Base-by-base conservation (phyloP, 1,140 invertebrate genomes). In the Vanessa atalanta region DNA sequence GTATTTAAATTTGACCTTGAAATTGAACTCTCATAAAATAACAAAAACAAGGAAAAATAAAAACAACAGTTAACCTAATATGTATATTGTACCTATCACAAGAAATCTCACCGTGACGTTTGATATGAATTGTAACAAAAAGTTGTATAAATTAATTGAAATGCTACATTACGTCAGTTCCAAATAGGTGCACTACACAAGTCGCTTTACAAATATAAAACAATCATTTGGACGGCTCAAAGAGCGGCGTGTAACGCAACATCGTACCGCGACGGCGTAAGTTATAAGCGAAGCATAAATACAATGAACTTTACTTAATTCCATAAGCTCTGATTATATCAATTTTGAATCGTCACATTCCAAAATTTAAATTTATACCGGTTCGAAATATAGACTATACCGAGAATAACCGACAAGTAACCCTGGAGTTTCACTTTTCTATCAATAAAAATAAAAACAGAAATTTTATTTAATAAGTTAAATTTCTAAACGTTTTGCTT, bases 181-280 rank as follows among this genome's bases (percentile, higher is more conserved):
- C 55, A 80, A 84, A 88, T 87, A 88, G 87, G 82, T 84, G 87
- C 83, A 86, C 83, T 85, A 83, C 81, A 83, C 81, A 81, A 81
- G 75, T 79, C 80, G 80, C 86, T 89, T 86, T 86, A 89, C 83
- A 88, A 90, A 89, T 92, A 89, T 92, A 92, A 92, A 92, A 91
- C 90, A 92, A 92, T 92, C 85, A 88, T 90, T 90, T 88, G 84
- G 87, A 90, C 82, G 85, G 85, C 82, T 88, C 85, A 90, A 90
- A 92, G 84, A 85, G 85, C 78, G 84, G 83, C 75, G 83, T 77
- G 81, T 86, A 90, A 86, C 83, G 85, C 88, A 87, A 90, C 75
- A 64, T 20, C 48, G 74, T 61, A 57, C 80, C 83, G 81, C 55
- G 20, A 16, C 12, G 55, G 23, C 5, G 8, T 70, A 83, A 88